These are phyloP conservation scores for Conistra vaccinii DNA, from an alignment of 2,888 invertebrate species.

Conservation along the genomic window DNA sequence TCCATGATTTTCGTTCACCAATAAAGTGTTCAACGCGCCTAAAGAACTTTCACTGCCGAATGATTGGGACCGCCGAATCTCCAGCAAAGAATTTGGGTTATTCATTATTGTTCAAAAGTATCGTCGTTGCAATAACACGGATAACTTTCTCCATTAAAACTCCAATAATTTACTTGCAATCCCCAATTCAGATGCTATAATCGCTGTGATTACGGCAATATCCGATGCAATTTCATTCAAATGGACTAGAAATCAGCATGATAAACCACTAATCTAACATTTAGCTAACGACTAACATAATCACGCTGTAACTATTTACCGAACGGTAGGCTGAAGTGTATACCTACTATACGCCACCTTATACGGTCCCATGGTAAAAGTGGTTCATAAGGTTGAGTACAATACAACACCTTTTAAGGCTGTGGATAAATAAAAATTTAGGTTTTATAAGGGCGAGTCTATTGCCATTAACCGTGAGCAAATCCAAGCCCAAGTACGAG, in stretches of 20 bases:
- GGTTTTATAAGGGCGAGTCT: no score
- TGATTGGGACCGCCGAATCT: no score
- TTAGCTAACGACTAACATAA: conserved; percentile 5
- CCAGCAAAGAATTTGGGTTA: background rate
- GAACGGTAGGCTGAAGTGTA: background rate
- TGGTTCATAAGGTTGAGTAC: background rate
- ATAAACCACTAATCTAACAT: conserved; percentile 20
- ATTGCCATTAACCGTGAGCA: no score
- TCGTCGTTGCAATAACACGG: background rate
- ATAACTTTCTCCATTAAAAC: conserved; percentile 8
- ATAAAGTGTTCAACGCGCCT: no score
- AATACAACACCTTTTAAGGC: no score
- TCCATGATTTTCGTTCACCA: no score
- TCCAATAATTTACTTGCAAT: conserved; percentile 1
- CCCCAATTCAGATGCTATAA: conserved; percentile 16
- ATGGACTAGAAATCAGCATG: conserved; percentile 36
- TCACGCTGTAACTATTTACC: background rate
- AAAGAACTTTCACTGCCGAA: no score
- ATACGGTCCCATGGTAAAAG: background rate
- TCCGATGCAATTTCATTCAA: conserved; percentile 43
- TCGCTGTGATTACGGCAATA: conserved; percentile 29
- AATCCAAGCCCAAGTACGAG: no score
- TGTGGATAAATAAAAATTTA: no score
- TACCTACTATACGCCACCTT: background rate
- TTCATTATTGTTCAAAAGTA: background rate